Conservation (phyloP, 2,797 vertebrate species). For the Catamblyrhynchus diadema region DNA sequence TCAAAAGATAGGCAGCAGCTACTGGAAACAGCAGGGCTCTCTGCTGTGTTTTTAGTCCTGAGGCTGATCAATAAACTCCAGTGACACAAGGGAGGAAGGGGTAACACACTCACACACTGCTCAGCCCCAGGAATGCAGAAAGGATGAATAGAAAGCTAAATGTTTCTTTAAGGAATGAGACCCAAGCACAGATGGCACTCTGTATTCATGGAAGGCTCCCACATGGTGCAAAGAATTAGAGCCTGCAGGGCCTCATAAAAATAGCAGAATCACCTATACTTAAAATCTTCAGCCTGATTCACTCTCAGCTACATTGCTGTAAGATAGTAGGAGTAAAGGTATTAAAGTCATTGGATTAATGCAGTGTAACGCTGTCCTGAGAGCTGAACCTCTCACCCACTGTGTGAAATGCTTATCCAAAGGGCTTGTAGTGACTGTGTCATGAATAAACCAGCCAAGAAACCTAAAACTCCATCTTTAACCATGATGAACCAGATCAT, state of each 20-base stretch:
- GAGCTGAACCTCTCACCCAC: neutral
- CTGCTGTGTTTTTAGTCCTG: constrained; percentile 19
- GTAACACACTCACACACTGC: neutral
- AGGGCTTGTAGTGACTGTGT: neutral
- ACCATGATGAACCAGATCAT: neutral
- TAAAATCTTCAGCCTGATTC: constrained; percentile 38
- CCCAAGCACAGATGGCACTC: constrained; percentile 27
- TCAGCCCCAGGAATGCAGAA: constrained; percentile 46
- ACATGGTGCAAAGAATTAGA: constrained; percentile 11
- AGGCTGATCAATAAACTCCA: constrained; percentile 42
- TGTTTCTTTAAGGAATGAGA: constrained; percentile 47
- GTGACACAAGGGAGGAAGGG: constrained; percentile 13
- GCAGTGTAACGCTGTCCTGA: neutral
- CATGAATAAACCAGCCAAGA: neutral
- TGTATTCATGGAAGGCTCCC: constrained; percentile 32
- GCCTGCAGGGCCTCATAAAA: constrained; percentile 33
- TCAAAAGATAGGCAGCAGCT: constrained; percentile 53
- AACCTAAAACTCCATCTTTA: neutral
- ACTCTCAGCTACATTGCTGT: constrained; percentile 18
- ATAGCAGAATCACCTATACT: constrained; percentile 29
- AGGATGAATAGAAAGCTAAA: constrained; percentile 24
- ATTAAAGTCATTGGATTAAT: constrained; percentile 11
- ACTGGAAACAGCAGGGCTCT: constrained; percentile 48
- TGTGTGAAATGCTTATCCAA: neutral
- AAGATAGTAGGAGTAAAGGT: constrained; percentile 43